A percentile compares a stretch with the other conserved stretches of the same genome.
Conservation (phyloP, 2,888 invertebrate genomes). For the Sycophila texana region DNA sequence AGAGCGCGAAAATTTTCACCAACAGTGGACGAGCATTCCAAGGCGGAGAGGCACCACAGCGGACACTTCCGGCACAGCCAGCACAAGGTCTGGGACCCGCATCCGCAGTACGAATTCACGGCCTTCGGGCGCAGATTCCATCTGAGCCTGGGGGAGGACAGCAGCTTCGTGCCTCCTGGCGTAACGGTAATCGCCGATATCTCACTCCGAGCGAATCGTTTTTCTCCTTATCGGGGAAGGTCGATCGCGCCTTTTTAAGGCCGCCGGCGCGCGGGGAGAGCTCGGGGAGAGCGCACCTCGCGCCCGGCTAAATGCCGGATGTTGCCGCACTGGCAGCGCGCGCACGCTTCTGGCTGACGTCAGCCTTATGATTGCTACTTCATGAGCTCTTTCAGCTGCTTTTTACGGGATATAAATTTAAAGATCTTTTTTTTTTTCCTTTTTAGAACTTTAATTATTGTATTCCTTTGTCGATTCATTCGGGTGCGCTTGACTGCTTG, state of each 20-base stretch:
- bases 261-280: not conserved
- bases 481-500: too few relatives aligned
- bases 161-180: constrained; percentile 78
- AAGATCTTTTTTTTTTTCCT: too few relatives aligned
- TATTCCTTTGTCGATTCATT: too few relatives aligned
- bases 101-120: constrained; percentile 83
- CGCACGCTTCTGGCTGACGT: too few relatives aligned
- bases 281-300: not conserved
- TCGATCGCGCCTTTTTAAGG: constrained; percentile 50
- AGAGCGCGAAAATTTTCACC: constrained; percentile 21
- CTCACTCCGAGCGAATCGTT: too few relatives aligned
- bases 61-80: constrained; percentile 82
- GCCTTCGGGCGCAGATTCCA: constrained; percentile 80
- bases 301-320: too few relatives aligned
- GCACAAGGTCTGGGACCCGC: constrained; percentile 83
- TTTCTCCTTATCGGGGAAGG: not conserved
- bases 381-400: too few relatives aligned
- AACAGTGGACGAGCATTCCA: constrained; percentile 63
- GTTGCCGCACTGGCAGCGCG: too few relatives aligned
- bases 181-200: constrained; percentile 75
- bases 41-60: constrained; percentile 77
- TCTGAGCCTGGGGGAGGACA: constrained; percentile 77
- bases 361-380: too few relatives aligned
- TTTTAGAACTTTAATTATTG: too few relatives aligned
- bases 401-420: too few relatives aligned